These are phyloP conservation scores for Lamprologus lemairii DNA, from an alignment of 2,113 vertebrate genomes.

Conservation along the genomic window DNA sequence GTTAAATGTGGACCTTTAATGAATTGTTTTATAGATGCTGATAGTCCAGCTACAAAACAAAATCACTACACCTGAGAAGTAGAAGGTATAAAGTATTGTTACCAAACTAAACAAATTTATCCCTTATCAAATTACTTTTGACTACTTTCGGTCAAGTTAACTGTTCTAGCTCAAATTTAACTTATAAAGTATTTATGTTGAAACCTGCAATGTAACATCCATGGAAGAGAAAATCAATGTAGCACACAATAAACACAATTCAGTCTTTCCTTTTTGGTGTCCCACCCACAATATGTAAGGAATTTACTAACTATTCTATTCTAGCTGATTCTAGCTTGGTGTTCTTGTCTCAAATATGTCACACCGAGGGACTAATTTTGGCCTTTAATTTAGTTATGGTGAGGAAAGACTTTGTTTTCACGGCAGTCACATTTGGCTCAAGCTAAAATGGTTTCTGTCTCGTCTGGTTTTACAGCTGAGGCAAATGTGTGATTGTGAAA, in stretches of 20 bases:
- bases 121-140: not conserved
- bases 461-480: not conserved
- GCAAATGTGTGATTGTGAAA: not conserved
- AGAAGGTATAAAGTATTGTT: not conserved
- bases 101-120: not conserved
- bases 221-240: not conserved
- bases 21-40: not conserved
- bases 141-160: not conserved
- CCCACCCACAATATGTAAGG: not conserved
- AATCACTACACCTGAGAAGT: not conserved
- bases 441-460: not conserved
- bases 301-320: not conserved
- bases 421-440: not conserved
- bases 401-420: not conserved
- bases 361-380: not conserved
- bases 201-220: not conserved
- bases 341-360: not conserved
- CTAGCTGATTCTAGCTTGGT: not conserved
- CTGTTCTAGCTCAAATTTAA: not conserved
- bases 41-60: not conserved
- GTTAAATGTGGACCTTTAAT: not conserved
- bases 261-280: not conserved
- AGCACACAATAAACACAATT: not conserved
- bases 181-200: not conserved
- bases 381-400: not conserved